Evolutionary conservation across 2,113 vertebrate species (phyloP), one percentile per base, ranked within the genome.

Genomic region (Corvus hawaiiensis): DNA sequence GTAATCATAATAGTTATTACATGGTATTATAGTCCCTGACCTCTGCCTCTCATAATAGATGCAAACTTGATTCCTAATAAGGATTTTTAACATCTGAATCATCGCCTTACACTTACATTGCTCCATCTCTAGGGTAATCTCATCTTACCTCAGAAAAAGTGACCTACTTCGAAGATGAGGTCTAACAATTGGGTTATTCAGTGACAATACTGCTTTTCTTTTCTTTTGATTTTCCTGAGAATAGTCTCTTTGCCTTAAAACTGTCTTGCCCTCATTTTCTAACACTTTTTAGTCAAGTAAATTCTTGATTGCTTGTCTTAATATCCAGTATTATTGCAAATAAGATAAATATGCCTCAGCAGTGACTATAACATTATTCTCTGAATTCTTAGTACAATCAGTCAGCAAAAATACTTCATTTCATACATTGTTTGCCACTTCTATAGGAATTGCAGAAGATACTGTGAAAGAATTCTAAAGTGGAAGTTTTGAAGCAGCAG

Each of bases 401-500:
- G 59, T 71, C 87, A 85, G 96, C 46, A 91, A 55, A 83, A 95
- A 83, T 74, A 4, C 80, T 94, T 83, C 39, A 90, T 96, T 96
- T 96, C 75, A 93, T 91, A 91, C 51, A 59, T 83, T 77, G 76
- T 95, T 95, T 93, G 73, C 59, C 43, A 33, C 49, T 90, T 79
- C 32, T 55, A 51, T 43, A 76, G 52, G 51, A 87, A 87, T 28
- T 3, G 3, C 33, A 83, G 33, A 93, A 76, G 54, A 69, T 48
- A 55, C 9, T 39, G 24, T 5, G 17, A 94, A 91, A 62, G 54
- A 92, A 61, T 84, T 89, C 52, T 67, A n/a, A 76, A 91, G 21
- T 74, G 55, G 81, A 84, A 89, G 55, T 67, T 71, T 87, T 8
- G 6, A 51, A 87, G 39, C 64, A 68, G 6, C 37, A 68, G 13